Base-by-base conservation (phyloP, 35 echinoderm and acorn worm genomes). In the Acanthaster planci region DNA sequence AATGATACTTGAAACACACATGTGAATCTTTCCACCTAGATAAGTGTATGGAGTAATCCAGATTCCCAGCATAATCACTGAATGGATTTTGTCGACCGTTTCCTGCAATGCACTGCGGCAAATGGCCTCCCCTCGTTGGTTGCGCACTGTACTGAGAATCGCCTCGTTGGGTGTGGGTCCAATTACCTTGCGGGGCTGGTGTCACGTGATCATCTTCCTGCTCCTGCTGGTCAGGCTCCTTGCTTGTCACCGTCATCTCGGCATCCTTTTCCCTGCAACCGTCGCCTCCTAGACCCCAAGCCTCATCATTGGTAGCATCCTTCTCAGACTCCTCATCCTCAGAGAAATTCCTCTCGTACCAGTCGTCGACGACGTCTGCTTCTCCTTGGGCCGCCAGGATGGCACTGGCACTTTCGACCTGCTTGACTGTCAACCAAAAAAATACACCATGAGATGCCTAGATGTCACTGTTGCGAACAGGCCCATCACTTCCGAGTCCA, bases 341-440 rank as follows among this genome's bases (percentile, higher is more conserved):
- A 9, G 64, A 72, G 64, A 72, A 72, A 14, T 21, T 26, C 34
- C 64, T 72, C 30, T 72, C 64, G 34, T 31, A 72, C 64, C 64
- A 72, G 23, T 72, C 64, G 23, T 72, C 64, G 14, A 72, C 34
- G 10, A 72, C 23, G 14, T 72, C 64, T 31, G 22, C 64, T 29
- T 72, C 26, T 26, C 21, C 23, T 10, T 26, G 22, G 19, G 26
- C 26, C 8, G 26, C 34, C 64, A 72, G 34, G 64, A 72, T 72
- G 2, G 26, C 64, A 29, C 64, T 72, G 8, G 64, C 34, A 34
- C 64, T 72, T 10, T 72, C 29, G 64, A 72, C 23, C 7, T 31
- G 64, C 30, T 72, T 72, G 64, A 72, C 64, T 72, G 23, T 68
- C 12, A 6, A 12, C 42, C 42, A 8, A 72, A 72, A 72, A 1